Base-by-base conservation (phyloP, 2,113 vertebrate genomes). In the cat (Felis catus) region DNA sequence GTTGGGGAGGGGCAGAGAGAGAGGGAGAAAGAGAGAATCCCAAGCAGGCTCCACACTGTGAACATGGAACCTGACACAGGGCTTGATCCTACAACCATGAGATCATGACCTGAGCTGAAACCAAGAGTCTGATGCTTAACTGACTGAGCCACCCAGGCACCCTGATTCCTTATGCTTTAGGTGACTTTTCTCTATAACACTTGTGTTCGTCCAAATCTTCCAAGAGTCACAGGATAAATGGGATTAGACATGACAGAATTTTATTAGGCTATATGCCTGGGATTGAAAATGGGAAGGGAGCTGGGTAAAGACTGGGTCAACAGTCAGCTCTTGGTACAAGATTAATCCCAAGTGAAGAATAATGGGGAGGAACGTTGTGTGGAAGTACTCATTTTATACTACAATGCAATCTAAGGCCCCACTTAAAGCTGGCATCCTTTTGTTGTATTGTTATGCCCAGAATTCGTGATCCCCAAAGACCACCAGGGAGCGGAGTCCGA, bases 161-260 rank as follows among this genome's bases (percentile, higher is more conserved):
- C 58, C 21, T 36, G 7, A 95, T 71, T 94, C 3, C 45, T 83
- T 80, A 29, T 80, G 94, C 58, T 39, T 86, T 45, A 39, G 31
- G 14, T 83, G 68, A 73, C 15, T 65, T 79, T 94, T 95, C 45
- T 91, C 68, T 80, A 92, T 94, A 92, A 33, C 61, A 53, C 48
- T 89, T 91, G 45, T 51, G 53, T 84, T 92, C 90, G 16, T 61
- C 73, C 86, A 83, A 55, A 16, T 96, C 41, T n/a, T 87, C 51
- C 10, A 61, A 87, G 87, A 89, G 92, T 27, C 74, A 94, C 88
- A 84, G 41, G 27, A 65, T 19, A 83, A 95, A 84, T 94, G 76
- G 41, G 89, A 94, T 92, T 80, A 95, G 51, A 95, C 25, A 83
- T 55, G 36, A 8, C 65, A 92, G 58, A 41, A 55, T 80, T 93